A percentile compares a stretch with the other conserved stretches of the same genome.
phyloP scores from a whole-genome alignment of 2,113 vertebrate species.

The Falcunculus frontatus region DNA sequence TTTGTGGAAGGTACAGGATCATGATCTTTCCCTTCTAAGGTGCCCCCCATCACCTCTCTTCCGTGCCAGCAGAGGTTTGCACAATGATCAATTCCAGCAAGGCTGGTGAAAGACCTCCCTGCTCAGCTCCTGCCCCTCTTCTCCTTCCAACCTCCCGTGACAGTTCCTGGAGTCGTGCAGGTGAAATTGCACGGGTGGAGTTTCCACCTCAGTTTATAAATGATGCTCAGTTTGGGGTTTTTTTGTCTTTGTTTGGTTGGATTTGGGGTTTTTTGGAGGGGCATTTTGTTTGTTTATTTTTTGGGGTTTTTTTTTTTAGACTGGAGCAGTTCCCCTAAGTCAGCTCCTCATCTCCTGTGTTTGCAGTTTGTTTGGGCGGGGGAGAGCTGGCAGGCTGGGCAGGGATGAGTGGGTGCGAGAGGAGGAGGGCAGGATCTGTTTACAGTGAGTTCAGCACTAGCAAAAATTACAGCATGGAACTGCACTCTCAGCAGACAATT shows the following conservation, averaged over 20 bases:
- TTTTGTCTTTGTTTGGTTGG: not conserved
- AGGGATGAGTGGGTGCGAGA: not conserved
- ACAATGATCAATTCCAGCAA: not conserved
- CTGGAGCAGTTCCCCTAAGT: not conserved
- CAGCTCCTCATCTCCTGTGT: not conserved
- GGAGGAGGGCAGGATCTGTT: conserved; percentile 46
- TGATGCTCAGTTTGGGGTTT: not conserved
- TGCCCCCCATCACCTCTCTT: not conserved
- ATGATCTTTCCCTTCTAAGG: not conserved
- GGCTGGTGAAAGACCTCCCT: not conserved
- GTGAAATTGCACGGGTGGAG: not conserved
- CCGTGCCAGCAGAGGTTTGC: not conserved
- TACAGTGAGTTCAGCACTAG: conserved; percentile 9
- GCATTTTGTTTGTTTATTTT: not conserved
- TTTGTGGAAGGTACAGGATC: not conserved
- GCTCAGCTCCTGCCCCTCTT: not conserved
- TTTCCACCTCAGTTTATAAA: not conserved
- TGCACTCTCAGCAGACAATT: conserved; percentile 55
- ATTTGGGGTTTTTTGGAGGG: not conserved
- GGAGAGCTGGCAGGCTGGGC: not conserved
- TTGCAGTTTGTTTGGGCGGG: not conserved
- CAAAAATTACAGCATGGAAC: conserved; percentile 35
- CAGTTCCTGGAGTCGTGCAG: not conserved
- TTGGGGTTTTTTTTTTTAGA: not conserved
- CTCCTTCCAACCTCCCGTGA: not conserved